Evolutionary conservation across 2,113 vertebrate species (phyloP), one percentile per base, ranked within the genome.

Genomic region (Excalfactoria chinensis): DNA sequence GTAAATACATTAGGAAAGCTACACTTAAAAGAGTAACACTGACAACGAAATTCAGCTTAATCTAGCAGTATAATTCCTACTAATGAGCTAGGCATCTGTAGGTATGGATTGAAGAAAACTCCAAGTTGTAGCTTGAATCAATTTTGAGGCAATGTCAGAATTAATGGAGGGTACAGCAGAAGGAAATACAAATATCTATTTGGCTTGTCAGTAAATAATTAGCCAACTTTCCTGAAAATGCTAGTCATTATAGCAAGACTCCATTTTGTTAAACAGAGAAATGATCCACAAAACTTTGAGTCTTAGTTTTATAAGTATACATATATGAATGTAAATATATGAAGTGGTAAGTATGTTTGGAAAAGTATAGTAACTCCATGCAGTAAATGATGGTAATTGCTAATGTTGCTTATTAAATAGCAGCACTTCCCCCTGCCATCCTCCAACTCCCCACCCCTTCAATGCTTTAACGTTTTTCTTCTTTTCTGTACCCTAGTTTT

Each of bases 401-500:
- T 62, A 22, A 55, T 43, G 8, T 59, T 67, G 18, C 21, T 91
- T 74, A 63, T 91, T 95, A 88, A 63, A 93, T 28, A 41, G 26
- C 20, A 64, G 44, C 23, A 49, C 10, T 90, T 53, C 51, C 51
- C 14, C 26, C 51, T 25, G 46, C 26, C 51, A 7, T 14, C 25
- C 14, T 26, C 8, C 51, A 53, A 16, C 26, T 28, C 51, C 14
- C 26, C 26, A 28, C 11, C 55, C 13, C n/a, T 11, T 53, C 13
- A 43, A 64, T 60, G 40, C 51, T 93, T 62, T 93, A 95, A 86
- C 32, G 81, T 81, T 60, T 58, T 80, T 22, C 40, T 90, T 95
- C 80, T 89, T 88, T 85, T 92, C 72, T 95, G 41, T 23, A 40
- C 37, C 75, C 28, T 40, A 46, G 44, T 40, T 81, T 85, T 95